Conservation (phyloP, 2,113 vertebrate species). For the Rhinopomastus cyanomelas region DNA sequence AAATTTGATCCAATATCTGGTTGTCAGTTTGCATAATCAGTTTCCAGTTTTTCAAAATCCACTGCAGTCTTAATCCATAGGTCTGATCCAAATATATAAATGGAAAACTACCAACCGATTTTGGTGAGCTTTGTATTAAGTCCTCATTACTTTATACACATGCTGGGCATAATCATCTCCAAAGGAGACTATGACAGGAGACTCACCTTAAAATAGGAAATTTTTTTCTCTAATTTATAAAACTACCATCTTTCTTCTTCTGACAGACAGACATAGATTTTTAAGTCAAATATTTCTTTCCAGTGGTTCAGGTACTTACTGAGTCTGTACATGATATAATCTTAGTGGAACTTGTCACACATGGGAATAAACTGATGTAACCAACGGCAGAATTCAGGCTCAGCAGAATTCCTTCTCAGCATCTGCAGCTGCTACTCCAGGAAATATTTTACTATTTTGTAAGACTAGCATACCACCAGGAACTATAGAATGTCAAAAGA, state of each 20-base stretch:
- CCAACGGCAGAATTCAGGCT: neutral
- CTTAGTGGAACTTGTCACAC: neutral
- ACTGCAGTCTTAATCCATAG: neutral
- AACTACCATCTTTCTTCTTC: neutral
- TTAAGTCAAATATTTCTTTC: neutral
- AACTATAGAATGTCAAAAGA: neutral
- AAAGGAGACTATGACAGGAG: neutral
- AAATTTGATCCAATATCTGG: constrained; percentile 9
- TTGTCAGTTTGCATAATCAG: constrained; percentile 7
- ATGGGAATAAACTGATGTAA: neutral
- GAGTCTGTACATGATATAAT: neutral
- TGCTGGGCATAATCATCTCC: neutral
- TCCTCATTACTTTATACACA: neutral
- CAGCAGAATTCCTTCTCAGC: neutral
- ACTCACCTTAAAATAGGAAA: neutral
- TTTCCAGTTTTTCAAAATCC: constrained; percentile 10
- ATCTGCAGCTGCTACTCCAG: neutral
- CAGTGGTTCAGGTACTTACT: neutral
- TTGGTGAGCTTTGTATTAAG: neutral
- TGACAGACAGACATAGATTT: neutral
- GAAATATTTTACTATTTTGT: constrained; percentile 6
- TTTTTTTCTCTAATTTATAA: neutral
- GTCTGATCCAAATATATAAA: neutral
- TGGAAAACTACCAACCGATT: neutral
- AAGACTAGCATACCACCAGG: neutral